These are phyloP conservation scores for Bruchidius siliquastri DNA, from an alignment of 2,888 invertebrate species.

Conservation along the genomic window DNA sequence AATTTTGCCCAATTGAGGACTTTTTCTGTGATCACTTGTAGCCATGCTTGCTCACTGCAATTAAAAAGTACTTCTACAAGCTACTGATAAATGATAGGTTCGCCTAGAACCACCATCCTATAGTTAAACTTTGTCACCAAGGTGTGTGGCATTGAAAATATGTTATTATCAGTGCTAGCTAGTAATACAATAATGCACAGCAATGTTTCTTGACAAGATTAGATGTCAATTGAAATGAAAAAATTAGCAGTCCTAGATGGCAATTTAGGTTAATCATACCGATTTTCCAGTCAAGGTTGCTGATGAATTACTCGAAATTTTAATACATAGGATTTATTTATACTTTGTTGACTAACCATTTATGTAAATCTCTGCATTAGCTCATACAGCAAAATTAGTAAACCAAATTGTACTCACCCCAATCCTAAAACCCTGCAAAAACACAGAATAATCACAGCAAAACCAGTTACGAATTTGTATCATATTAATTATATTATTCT, in stretches of 20 bases:
- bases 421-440: background rate
- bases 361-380: constrained; percentile 13
- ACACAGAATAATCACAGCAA: background rate
- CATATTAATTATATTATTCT: background rate
- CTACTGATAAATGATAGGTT: background rate
- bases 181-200: background rate
- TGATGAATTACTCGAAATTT: constrained; percentile 4
- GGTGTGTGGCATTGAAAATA: background rate
- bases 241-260: background rate
- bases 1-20: constrained; percentile 35
- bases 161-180: background rate
- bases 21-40: constrained; percentile 29
- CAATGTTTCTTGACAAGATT: constrained; percentile 1
- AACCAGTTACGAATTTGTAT: background rate
- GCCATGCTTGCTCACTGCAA: constrained; percentile 12
- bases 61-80: background rate
- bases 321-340: constrained; percentile 12
- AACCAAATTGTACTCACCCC: constrained; percentile 2
- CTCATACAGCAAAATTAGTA: constrained; percentile 19
- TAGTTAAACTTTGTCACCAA: background rate
- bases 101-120: background rate
- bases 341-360: constrained; percentile 8
- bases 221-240: background rate
- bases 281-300: constrained; percentile 20
- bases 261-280: constrained; percentile 16